Evolutionary conservation across 2,888 invertebrate genomes (phyloP), one percentile per base, ranked within the genome.

Genomic region (Drosophila kambysellisi): DNA sequence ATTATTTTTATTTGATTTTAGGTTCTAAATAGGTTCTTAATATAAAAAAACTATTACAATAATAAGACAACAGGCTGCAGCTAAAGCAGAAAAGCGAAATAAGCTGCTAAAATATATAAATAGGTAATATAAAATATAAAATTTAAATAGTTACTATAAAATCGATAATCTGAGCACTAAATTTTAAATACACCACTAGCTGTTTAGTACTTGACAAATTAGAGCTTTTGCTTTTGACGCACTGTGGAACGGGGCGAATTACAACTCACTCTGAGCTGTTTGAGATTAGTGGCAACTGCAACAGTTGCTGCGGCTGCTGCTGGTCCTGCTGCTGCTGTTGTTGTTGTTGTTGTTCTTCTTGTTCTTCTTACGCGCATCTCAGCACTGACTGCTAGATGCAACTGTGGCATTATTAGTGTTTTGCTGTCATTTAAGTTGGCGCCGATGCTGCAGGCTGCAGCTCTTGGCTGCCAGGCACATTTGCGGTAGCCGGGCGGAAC

Each of bases 401-500:
- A 71, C 52, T 68, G 56, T 68, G 69, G 37, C 75, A 69, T 75
- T 82, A 80, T 82, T 82, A 82, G 88, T 81, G 85, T 67, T 76
- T 69, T 70, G 61, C 81, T 81, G 83, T 81, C 83, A 86, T 79
- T 85, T 70, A 54, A 75, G 76, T 63, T 66, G 71, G 39, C 53
- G 64, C 37, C 41, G 35, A 43, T 53, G 56, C 25, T 32, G 58
- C 25, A 25, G 50, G 52, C 43, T 52, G 60, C 59, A 25, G 43
- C 32, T 57, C 32, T 8, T 57, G 32, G 57, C 57, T 78, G 79
- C 69, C 73, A 72, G 86, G 75, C 77, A 70, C 87, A 86, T 77
- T 86, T 87, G 84, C 72, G 81, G 79, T 70, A 68, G 58, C 61
- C 66, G 52, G 76, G 66, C 66, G 83, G 76, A 84, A 82, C 74